These are phyloP conservation scores for Micoletzkya japonica DNA, from an alignment of 2,888 invertebrate species.

Conservation along the genomic window DNA sequence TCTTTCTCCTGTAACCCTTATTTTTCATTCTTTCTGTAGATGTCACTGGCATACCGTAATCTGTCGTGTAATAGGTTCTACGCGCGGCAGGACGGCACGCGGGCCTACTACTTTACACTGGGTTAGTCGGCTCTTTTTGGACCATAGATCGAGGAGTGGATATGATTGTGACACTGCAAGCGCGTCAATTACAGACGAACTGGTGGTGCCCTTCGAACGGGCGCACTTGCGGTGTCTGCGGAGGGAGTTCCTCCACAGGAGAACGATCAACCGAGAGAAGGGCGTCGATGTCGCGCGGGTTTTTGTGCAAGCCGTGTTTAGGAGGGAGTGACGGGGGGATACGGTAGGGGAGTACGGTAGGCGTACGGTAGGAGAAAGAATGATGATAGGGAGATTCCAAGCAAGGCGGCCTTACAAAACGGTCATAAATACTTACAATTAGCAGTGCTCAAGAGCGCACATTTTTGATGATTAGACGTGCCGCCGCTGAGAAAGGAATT, in stretches of 20 bases:
- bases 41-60: too few relatives aligned
- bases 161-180: too few relatives aligned
- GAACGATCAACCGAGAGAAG: conserved; percentile 90
- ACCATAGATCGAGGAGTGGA: not conserved
- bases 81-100: conserved; percentile 92
- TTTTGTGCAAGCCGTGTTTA: conserved; percentile 87
- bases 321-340: conserved; percentile 25
- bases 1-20: too few relatives aligned
- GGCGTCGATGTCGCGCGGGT: conserved; percentile 85
- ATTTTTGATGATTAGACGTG: too few relatives aligned
- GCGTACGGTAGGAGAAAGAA: too few relatives aligned
- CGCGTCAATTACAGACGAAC: conserved; percentile 70
- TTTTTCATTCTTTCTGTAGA: too few relatives aligned
- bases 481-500: too few relatives aligned
- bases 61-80: conserved; percentile 78
- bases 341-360: too few relatives aligned
- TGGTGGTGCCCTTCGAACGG: conserved; percentile 73
- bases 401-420: too few relatives aligned
- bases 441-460: too few relatives aligned
- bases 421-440: too few relatives aligned
- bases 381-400: too few relatives aligned
- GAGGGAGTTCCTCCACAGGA: conserved; percentile 80
- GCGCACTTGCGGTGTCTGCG: conserved; percentile 76
- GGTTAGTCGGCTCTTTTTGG: conserved; percentile 63
- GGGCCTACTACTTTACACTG: conserved; percentile 71